Evolutionary conservation across 2,888 invertebrate genomes (phyloP).

Genomic region (Pinctada fucata): DNA sequence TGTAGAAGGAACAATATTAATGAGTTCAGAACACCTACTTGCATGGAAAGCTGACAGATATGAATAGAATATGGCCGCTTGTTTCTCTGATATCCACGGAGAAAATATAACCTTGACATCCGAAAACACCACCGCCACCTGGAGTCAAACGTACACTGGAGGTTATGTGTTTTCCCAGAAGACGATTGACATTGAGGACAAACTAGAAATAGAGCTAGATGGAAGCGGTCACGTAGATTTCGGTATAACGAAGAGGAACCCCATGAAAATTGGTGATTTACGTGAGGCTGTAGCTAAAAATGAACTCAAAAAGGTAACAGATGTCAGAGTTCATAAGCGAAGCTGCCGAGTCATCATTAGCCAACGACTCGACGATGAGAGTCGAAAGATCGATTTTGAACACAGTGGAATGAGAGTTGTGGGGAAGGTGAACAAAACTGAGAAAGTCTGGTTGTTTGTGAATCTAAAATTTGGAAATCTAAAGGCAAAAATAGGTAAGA

Average conservation of each 20-base stretch:
- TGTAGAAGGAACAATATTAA: too few relatives aligned
- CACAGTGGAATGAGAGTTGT: slow-evolving; percentile 14
- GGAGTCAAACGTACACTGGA: slow-evolving; percentile 6
- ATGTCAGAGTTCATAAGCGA: slow-evolving; percentile 18
- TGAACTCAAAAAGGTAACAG: slow-evolving; percentile 8
- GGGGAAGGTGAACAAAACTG: slow-evolving; percentile 11
- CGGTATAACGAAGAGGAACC: slow-evolving; percentile 11
- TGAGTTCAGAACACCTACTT: too few relatives aligned
- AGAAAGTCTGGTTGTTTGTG: slow-evolving; percentile 12
- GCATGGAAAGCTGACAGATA: too few relatives aligned
- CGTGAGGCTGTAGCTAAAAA: not conserved
- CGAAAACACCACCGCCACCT: slow-evolving; percentile 4
- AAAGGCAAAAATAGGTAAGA: slow-evolving; percentile 3
- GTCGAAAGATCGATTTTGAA: slow-evolving; percentile 7
- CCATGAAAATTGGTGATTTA: not conserved
- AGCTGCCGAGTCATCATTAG: slow-evolving; percentile 3
- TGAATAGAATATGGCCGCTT: not conserved
- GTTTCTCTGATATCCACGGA: slow-evolving; percentile 19
- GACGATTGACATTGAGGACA: not conserved
- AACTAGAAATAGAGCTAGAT: slow-evolving; percentile 3
- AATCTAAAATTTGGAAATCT: slow-evolving; percentile 19
- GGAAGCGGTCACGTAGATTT: slow-evolving; percentile 21
- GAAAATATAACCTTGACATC: slow-evolving; percentile 6
- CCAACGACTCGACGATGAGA: slow-evolving; percentile 4
- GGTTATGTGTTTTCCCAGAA: slow-evolving; percentile 9